Percentiles rank a stretch among this genome's conserved stretches.
Conservation (phyloP, 1,140 invertebrate genomes). For the Adelges cooleyi region DNA sequence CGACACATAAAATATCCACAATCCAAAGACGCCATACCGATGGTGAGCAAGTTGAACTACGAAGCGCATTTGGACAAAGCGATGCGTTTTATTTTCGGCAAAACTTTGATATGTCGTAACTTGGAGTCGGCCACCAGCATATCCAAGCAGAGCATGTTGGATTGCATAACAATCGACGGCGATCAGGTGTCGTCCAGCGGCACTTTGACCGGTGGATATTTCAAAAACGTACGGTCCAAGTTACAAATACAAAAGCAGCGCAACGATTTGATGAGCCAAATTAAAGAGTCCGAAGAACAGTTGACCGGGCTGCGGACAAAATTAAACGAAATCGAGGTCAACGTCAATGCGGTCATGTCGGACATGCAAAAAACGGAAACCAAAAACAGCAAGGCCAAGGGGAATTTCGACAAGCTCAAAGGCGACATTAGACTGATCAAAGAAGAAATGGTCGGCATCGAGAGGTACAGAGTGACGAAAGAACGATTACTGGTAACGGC, state of each 20-base stretch:
- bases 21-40: slow-evolving; percentile 91
- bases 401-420: slow-evolving; percentile 93
- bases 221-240: slow-evolving; percentile 87
- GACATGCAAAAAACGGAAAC: slow-evolving; percentile 97
- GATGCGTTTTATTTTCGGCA: slow-evolving; percentile 92
- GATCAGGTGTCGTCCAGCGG: slow-evolving; percentile 89
- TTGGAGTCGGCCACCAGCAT: slow-evolving; percentile 91
- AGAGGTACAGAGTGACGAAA: slow-evolving; percentile 79
- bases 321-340: slow-evolving; percentile 71
- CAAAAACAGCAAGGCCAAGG: slow-evolving; percentile 92
- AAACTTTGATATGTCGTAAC: slow-evolving; percentile 93
- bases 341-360: slow-evolving; percentile 84
- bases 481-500: slow-evolving; percentile 83
- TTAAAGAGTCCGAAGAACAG: slow-evolving; percentile 68
- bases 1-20: slow-evolving; percentile 83
- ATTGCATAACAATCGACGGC: slow-evolving; percentile 96
- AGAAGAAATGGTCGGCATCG: slow-evolving; percentile 82
- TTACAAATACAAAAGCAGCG: slow-evolving; percentile 95
- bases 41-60: slow-evolving; percentile 91
- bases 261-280: slow-evolving; percentile 71
- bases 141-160: slow-evolving; percentile 83
- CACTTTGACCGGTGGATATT: slow-evolving; percentile 95
- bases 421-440: slow-evolving; percentile 93
- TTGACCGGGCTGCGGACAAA: slow-evolving; percentile 67
- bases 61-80: slow-evolving; percentile 86